phyloP scores from a whole-genome alignment of 2,888 invertebrate species.

The Apamea epomidion region DNA sequence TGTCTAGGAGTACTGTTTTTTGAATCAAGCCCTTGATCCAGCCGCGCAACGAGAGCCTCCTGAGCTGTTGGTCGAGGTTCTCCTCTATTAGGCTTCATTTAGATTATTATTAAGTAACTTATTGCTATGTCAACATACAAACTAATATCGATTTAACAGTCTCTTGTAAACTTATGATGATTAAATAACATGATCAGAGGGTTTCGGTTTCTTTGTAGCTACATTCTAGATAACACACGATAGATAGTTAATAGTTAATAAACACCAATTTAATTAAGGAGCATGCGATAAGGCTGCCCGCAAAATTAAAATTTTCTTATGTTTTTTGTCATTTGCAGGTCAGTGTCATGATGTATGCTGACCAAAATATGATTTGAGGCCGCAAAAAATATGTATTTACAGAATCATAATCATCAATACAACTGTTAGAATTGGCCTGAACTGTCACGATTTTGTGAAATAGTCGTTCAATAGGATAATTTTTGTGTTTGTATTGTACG shows the following conservation, averaged over 20 bases:
- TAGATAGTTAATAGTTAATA: too few relatives aligned
- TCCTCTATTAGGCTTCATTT: not conserved
- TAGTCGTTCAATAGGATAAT: not conserved
- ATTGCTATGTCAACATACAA: constrained; percentile 14
- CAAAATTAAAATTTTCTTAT: not conserved
- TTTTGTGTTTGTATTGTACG: not conserved
- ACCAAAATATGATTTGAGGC: not conserved
- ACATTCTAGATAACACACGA: not conserved
- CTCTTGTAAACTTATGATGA: constrained; percentile 18
- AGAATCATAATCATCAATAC: not conserved
- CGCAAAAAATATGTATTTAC: not conserved
- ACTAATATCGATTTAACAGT: constrained; percentile 29
- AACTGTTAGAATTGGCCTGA: not conserved
- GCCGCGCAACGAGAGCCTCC: too few relatives aligned
- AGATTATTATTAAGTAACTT: not conserved
- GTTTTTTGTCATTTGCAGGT: not conserved
- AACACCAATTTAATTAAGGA: constrained; percentile 6
- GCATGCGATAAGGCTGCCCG: not conserved
- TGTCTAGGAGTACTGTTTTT: not conserved
- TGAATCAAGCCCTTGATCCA: too few relatives aligned
- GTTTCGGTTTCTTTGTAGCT: constrained; percentile 8
- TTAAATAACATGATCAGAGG: not conserved
- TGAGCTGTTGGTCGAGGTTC: not conserved
- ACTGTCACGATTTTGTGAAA: too few relatives aligned
- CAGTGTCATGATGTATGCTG: not conserved